phyloP scores from a whole-genome alignment of 2,113 vertebrate species.

The Pseudopipra pipra region DNA sequence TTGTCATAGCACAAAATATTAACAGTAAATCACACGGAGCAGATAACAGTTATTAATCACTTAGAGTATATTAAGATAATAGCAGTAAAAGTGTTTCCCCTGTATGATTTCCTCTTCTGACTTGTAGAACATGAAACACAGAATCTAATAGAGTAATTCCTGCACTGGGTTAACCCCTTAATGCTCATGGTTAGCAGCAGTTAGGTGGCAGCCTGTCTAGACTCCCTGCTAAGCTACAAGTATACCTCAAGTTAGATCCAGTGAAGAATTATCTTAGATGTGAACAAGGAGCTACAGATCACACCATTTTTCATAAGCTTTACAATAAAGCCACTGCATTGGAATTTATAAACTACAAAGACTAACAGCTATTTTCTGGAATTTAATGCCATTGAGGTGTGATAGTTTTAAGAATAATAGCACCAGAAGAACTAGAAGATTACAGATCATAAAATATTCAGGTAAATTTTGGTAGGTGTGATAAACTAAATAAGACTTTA shows the following conservation, averaged over 20 bases:
- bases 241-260: not conserved
- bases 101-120: not conserved
- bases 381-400: not conserved
- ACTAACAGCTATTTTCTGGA: not conserved
- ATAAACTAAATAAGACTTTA: not conserved
- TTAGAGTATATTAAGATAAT: not conserved
- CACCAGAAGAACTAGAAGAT: not conserved
- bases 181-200: not conserved
- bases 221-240: not conserved
- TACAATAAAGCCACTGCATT: not conserved
- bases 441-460: fast-evolving
- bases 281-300: not conserved
- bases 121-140: not conserved
- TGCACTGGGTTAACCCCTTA: not conserved
- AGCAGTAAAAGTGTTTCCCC: not conserved
- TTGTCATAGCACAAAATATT: not conserved
- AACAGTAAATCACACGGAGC: not conserved
- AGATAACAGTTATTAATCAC: not conserved
- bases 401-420: not conserved
- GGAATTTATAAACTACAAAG: not conserved
- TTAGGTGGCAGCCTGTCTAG: not conserved
- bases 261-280: not conserved
- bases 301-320: not conserved
- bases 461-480: not conserved
- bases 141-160: no score